These are phyloP conservation scores for Lumbricus terrestris DNA, from an alignment of 2,888 invertebrate species.

Conservation along the genomic window DNA sequence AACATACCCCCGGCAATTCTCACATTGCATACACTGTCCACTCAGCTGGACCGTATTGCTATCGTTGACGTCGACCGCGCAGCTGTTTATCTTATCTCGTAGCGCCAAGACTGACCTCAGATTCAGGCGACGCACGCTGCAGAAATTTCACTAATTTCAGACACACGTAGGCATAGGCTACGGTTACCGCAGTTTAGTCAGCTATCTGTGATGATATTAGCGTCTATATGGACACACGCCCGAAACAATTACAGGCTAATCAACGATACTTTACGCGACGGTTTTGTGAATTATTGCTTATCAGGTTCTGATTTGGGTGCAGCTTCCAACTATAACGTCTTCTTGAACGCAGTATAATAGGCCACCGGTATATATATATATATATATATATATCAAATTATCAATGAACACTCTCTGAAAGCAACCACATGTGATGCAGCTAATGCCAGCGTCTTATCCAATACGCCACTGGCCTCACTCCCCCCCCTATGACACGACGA, in stretches of 20 bases:
- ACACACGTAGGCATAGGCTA: too few species aligned
- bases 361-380: too few species aligned
- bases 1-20: too few species aligned
- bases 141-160: background rate
- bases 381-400: too few species aligned
- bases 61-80: background rate
- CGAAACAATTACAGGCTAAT: background rate
- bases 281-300: too few species aligned
- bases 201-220: background rate
- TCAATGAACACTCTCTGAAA: too few species aligned
- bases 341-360: background rate
- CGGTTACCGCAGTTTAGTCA: background rate
- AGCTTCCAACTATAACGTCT: too few species aligned
- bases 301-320: background rate
- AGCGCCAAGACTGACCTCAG: background rate
- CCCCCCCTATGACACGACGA: too few species aligned
- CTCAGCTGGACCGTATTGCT: background rate
- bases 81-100: background rate
- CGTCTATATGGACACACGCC: background rate
- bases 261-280: background rate
- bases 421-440: too few species aligned
- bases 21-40: too few species aligned
- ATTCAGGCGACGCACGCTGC: background rate
- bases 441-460: too few species aligned
- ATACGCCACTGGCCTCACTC: too few species aligned